Evolutionary conservation across 2,113 vertebrate genomes (phyloP).

Genomic region (Phyllostomus discolor): DNA sequence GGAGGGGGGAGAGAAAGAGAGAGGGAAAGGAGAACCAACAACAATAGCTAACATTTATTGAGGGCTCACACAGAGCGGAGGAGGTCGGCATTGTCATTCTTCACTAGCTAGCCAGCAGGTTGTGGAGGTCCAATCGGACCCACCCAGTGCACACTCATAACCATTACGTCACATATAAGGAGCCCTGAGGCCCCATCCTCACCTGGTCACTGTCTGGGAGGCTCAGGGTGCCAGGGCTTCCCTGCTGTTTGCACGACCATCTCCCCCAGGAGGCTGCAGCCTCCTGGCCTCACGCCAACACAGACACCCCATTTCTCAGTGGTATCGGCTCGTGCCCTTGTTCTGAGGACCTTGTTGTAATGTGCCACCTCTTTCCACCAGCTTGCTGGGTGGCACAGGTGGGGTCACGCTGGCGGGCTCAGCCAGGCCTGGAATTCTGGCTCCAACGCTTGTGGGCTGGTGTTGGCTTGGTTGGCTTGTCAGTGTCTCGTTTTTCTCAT

Average conservation of each 20-base stretch:
- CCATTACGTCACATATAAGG: not conserved
- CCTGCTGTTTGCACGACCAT: not conserved
- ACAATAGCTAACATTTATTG: too few species aligned
- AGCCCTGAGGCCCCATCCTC: not conserved
- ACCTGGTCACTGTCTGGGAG: not conserved
- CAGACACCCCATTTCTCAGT: not conserved
- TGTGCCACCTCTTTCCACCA: not conserved
- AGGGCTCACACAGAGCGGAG: not conserved
- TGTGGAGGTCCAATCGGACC: not conserved
- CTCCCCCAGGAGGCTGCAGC: not conserved
- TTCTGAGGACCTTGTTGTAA: not conserved
- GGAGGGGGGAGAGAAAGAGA: not conserved
- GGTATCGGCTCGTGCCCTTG: not conserved
- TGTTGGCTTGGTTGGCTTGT: not conserved
- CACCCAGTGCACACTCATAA: rapidly evolving
- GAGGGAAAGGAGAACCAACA: not conserved
- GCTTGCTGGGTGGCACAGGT: not conserved
- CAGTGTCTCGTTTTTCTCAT: not conserved
- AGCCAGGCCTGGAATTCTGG: not conserved
- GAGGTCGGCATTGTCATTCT: not conserved
- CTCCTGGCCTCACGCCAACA: not conserved
- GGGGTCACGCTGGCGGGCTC: rapidly evolving
- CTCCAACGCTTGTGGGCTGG: not conserved
- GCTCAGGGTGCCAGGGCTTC: not conserved
- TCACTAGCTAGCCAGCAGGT: not conserved